Evolutionary conservation across 2,888 invertebrate species (phyloP), one percentile per base, ranked within the genome.

Genomic region (Eilema caniola): DNA sequence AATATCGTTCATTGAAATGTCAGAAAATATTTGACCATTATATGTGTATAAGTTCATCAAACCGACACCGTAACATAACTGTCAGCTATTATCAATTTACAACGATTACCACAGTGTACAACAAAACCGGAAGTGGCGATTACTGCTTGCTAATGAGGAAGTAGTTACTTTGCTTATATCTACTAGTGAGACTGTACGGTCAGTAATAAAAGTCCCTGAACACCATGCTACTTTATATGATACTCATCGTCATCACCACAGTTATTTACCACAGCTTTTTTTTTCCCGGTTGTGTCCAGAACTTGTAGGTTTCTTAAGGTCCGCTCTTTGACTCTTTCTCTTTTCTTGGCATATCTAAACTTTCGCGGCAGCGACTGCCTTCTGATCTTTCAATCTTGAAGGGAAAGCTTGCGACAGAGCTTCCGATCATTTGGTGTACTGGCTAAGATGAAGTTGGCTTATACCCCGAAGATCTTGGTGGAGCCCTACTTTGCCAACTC

Each of bases 141-240:
- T 93, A 92, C 87, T 77, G 78, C 83, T 75, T 79, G 81, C 88
- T 95, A 95, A 95, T 94, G 92, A 95, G 94, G 94, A 94, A 94
- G 86, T 89, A 87, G 88, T 91, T 87, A 88, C 87, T 84, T 85
- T 82, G 85, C 61, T 87, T 83, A 85, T 80, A 85, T 47, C 86
- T 81, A 81, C 82, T 85, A 78, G 79, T 83, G 33, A 24, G 57
- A 41, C 24, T 56, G 67, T 53, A 59, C 61, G 20, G 69, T 63
- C 64, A 60, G 41, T 71, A 31, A 33, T 31, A 0, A 61, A 61
- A 61, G 33, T 53, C 8, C 20, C 47, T 47, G 20, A 47, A 5
- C 47, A 47, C 33, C 41, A 41, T 7, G 47, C 20, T 47, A 7
- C 16, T 41, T 41, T 41, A 16, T 1, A 20, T 16, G 16, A 5